Evolutionary conservation across 2,113 vertebrate genomes (phyloP).

Genomic region (Vombatus ursinus): DNA sequence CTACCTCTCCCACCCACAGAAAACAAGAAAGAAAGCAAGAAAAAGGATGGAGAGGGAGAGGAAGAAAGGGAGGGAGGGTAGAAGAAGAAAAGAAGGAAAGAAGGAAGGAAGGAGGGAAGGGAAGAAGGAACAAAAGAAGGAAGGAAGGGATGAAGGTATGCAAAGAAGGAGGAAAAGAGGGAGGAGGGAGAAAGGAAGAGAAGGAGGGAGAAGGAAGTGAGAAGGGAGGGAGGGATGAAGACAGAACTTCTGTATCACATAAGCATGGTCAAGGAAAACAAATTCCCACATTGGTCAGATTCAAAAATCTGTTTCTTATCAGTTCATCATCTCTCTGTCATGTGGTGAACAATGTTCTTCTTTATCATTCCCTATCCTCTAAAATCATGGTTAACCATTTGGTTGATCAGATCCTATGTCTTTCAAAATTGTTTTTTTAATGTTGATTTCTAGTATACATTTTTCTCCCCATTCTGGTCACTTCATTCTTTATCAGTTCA

Average conservation of each 20-base stretch:
- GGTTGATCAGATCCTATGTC: not conserved
- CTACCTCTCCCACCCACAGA: not conserved
- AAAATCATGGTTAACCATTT: not conserved
- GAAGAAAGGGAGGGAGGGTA: no score
- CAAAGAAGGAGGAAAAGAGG: no score
- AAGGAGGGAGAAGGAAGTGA: no score
- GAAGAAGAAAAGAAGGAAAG: no score
- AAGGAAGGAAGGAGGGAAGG: no score
- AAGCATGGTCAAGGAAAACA: not conserved
- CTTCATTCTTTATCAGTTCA: not conserved
- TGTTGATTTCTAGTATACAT: not conserved
- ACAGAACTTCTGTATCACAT: not conserved
- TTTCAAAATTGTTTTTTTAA: not conserved
- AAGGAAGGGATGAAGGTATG: no score
- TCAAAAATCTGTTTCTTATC: not conserved
- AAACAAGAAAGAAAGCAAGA: no score
- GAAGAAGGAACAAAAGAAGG: not conserved
- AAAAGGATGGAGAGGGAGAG: not conserved
- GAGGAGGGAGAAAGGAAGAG: rapidly evolving
- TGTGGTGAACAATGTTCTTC: not conserved
- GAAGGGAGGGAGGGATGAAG: not conserved
- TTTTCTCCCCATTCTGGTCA: not conserved
- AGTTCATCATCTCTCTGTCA: not conserved
- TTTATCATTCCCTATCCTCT: not conserved
- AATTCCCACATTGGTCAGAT: not conserved